A percentile compares a stretch with the other conserved stretches of the same genome.
These are phyloP conservation scores for Bombylius discolor DNA, from an alignment of 2,888 invertebrate genomes.

Conservation along the genomic window DNA sequence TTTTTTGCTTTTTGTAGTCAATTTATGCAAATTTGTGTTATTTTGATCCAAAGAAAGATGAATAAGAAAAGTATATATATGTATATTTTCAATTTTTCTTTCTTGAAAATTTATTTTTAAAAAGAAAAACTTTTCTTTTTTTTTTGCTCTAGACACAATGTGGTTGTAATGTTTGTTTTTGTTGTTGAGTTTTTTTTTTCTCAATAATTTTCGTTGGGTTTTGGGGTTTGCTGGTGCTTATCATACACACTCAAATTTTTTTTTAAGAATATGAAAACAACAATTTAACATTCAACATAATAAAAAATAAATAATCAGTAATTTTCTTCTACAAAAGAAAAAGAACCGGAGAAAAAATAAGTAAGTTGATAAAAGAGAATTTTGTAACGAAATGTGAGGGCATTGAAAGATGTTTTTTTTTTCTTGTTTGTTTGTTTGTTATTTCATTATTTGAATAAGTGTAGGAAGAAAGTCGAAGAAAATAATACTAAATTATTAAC, in stretches of 20 bases:
- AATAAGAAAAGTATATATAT: too few species aligned
- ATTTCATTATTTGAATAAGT: slow-evolving; percentile 8
- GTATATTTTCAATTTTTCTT: too few species aligned
- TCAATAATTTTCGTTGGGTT: too few species aligned
- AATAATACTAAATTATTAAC: background rate
- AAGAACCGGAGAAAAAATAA: background rate
- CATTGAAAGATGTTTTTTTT: slow-evolving; percentile 9
- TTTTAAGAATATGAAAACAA: background rate
- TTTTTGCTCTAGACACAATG: too few species aligned
- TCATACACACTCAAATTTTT: too few species aligned
- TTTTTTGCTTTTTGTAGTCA: background rate
- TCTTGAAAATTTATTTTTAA: too few species aligned
- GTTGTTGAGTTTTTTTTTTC: too few species aligned
- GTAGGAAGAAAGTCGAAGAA: too few species aligned
- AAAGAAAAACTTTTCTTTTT: too few species aligned
- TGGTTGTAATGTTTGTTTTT: too few species aligned
- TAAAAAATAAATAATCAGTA: slow-evolving; percentile 11
- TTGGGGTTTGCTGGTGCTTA: too few species aligned
- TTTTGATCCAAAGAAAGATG: slow-evolving; percentile 9
- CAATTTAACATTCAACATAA: slow-evolving; percentile 8
- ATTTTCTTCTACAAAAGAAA: background rate
- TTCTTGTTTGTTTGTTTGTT: slow-evolving; percentile 3
- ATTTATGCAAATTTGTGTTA: slow-evolving; percentile 15
- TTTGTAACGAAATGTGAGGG: background rate
- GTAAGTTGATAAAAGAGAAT: background rate